Evolutionary conservation across 2,797 vertebrate species (phyloP).

Genomic region (Potorous gilbertii): DNA sequence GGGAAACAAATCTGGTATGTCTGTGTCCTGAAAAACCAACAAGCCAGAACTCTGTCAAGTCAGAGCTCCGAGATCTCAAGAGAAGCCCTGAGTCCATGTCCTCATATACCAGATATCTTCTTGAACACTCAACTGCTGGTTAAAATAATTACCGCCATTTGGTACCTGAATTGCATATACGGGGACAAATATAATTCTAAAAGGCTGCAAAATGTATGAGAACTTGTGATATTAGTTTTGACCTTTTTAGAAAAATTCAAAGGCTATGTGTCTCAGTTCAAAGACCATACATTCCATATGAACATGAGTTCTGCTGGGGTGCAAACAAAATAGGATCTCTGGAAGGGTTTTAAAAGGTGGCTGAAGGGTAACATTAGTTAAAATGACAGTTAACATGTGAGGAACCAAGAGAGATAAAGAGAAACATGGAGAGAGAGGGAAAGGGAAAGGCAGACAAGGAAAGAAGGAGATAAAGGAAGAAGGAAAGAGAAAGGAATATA

Average conservation of each 20-base stretch:
- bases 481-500: no score
- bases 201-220: neutral
- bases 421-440: neutral
- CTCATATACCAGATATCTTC: slow-evolving; percentile 26
- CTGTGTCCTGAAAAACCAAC: slow-evolving; percentile 72
- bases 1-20: slow-evolving; percentile 57
- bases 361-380: slow-evolving; percentile 20
- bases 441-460: neutral
- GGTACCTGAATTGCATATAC: slow-evolving; percentile 49
- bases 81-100: slow-evolving; percentile 23
- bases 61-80: slow-evolving; percentile 46
- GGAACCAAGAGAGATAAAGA: slow-evolving; percentile 62
- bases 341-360: slow-evolving; percentile 43
- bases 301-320: slow-evolving; percentile 34
- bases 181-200: slow-evolving; percentile 31
- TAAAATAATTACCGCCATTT: slow-evolving; percentile 62
- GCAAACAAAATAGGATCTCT: neutral
- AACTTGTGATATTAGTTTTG: neutral
- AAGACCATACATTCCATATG: slow-evolving; percentile 21
- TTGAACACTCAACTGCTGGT: slow-evolving; percentile 58
- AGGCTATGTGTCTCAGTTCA: neutral
- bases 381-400: slow-evolving; percentile 66
- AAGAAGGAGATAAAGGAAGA: neutral
- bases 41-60: slow-evolving; percentile 64
- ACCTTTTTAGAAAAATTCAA: slow-evolving; percentile 48